phyloP scores from a whole-genome alignment of 2,888 invertebrate genomes.

The Rhingia rostrata region DNA sequence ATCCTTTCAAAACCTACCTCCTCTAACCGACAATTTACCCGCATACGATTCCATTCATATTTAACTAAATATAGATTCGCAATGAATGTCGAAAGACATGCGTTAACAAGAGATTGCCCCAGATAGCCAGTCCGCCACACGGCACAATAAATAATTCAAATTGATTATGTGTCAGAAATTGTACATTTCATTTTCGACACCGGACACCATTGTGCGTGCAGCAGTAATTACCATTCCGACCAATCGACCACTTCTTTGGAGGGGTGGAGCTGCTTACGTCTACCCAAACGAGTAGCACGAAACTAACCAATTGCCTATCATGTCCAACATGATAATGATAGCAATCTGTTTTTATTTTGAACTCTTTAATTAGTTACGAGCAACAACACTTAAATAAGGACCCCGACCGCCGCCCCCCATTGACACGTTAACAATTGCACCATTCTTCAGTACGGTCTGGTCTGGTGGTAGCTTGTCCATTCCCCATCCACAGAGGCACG shows the following conservation, averaged over 20 bases:
- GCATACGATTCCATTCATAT: slow-evolving; percentile 40
- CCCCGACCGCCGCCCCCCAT: neutral
- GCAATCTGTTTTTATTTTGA: slow-evolving; percentile 65
- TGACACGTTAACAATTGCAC: slow-evolving; percentile 45
- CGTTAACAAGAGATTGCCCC: slow-evolving; percentile 60
- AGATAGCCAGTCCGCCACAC: slow-evolving; percentile 25
- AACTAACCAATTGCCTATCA: slow-evolving; percentile 72
- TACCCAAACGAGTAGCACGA: slow-evolving; percentile 38
- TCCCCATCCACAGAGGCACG: slow-evolving; percentile 31
- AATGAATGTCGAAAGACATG: slow-evolving; percentile 60
- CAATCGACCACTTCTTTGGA: neutral
- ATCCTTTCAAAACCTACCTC: neutral
- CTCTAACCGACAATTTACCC: neutral
- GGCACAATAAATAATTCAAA: slow-evolving; percentile 71
- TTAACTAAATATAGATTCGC: slow-evolving; percentile 53
- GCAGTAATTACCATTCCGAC: slow-evolving; percentile 48
- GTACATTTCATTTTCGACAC: slow-evolving; percentile 70
- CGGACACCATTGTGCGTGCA: slow-evolving; percentile 55
- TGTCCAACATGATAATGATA: slow-evolving; percentile 73
- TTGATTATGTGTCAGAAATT: slow-evolving; percentile 74
- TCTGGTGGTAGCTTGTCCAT: neutral
- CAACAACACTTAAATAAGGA: slow-evolving; percentile 41
- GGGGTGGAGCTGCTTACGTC: slow-evolving; percentile 10
- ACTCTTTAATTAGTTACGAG: slow-evolving; percentile 68
- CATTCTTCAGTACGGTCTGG: neutral